A percentile compares a stretch with the other conserved stretches of the same genome.
Evolutionary conservation across 2,113 vertebrate genomes (phyloP).

Genomic region (Turdus rufiventris): DNA sequence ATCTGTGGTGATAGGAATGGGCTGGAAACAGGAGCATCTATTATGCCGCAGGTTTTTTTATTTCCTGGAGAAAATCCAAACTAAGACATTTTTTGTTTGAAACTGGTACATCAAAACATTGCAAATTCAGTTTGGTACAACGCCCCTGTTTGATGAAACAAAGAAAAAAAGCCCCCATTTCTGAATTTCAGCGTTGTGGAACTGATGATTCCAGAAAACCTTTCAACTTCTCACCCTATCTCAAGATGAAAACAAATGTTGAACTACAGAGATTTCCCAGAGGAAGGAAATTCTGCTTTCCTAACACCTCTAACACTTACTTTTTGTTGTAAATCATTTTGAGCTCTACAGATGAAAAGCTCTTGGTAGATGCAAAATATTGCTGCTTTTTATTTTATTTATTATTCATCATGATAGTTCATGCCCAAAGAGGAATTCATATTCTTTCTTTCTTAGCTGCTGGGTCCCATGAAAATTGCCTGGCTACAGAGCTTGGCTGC

Average conservation of each 20-base stretch:
- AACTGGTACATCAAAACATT: constrained; percentile 37
- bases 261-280: constrained; percentile 60
- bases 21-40: background rate
- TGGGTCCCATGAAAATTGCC: constrained; percentile 2
- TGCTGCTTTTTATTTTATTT: constrained; percentile 64
- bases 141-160: background rate
- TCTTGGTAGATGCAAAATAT: constrained; percentile 59
- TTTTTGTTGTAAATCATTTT: constrained; percentile 64
- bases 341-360: constrained; percentile 59
- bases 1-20: background rate
- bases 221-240: constrained; percentile 66
- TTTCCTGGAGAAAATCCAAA: constrained; percentile 21
- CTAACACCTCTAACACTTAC: constrained; percentile 54
- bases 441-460: background rate
- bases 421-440: constrained; percentile 31
- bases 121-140: background rate
- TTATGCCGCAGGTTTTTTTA: background rate
- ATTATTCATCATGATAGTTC: constrained; percentile 59
- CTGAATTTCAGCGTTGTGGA: constrained; percentile 14
- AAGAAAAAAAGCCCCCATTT: background rate
- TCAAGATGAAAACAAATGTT: constrained; percentile 67
- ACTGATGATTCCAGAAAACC: constrained; percentile 48
- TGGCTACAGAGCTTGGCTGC: background rate
- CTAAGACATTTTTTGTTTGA: constrained; percentile 23
- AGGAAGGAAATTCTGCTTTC: constrained; percentile 55